Base-by-base conservation (phyloP, 1,140 invertebrate species). In the Drosophila rufa region DNA sequence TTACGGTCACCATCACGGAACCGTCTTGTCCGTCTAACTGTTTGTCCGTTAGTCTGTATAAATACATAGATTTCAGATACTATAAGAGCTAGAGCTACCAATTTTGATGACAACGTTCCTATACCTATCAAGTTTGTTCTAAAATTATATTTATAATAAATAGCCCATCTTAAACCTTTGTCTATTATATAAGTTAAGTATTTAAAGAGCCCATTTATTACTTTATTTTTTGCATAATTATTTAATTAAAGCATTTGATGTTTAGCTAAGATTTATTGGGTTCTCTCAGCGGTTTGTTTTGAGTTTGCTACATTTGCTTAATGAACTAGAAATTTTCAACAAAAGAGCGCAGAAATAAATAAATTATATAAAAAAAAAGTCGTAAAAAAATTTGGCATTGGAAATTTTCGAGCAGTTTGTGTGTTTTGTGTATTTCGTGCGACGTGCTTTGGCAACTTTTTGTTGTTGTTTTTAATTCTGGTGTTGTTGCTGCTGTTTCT, bases 311-410 rank as follows among this genome's bases (percentile, higher is more conserved):
- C 22, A 56, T 56, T 62, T 55, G 33, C 36, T 60, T 27, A 22
- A 61, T 38, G 25, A 55, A 46, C 22, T 22, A 67, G n/a, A 66
- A 74, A 59, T 25, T 43, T 25, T 30, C 43, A 70, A 43, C 47
- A 47, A 60, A 61, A n/a, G 46, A 57, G 57, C 42, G 46, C 27
- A 36, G 65, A 40, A 45, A 27, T n/a, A 50, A 77, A 43, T 53
- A 67, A 47, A 55, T 45, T 47, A 27, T 51, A 55, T 56, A 46
- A 45, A 62, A 60, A 51, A 45, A 55, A 62, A 60, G 46, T 46
- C 19, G 61, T 62, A 62, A 65, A 62, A 62, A 73, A 70, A 73
- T 74, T 80, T 87, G 77, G 77, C 83, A 87, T 87, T 87, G 83
- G 62, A 80, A 75, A 74, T 80, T 68, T 55, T 36, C 27, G 61